Conservation (phyloP, 2,888 invertebrate species). For the Brachypterus glaber region DNA sequence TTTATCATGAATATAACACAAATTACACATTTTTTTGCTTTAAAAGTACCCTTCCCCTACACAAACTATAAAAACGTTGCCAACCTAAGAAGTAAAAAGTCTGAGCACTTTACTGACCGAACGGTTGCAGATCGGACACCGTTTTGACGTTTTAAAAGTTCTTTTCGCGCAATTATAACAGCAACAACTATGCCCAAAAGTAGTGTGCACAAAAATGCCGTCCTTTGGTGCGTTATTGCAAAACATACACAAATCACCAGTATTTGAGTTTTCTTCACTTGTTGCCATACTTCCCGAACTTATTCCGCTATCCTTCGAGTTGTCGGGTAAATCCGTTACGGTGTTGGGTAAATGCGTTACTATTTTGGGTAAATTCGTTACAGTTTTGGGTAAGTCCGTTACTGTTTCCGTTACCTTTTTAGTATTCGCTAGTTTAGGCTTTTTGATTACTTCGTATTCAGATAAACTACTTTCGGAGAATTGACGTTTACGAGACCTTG, state of each 20-base stretch:
- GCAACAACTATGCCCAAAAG: conserved; percentile 57
- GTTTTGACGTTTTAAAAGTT: conserved; percentile 52
- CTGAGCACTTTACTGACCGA: conserved; percentile 57
- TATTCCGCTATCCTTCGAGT: background rate
- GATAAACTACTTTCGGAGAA: background rate
- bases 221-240: conserved; percentile 55
- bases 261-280: conserved; percentile 8
- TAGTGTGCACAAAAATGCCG: conserved; percentile 58
- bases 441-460: background rate
- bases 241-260: conserved; percentile 46
- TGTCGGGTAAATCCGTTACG: background rate
- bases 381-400: background rate
- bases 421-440: background rate
- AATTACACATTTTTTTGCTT: no score
- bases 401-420: conserved; percentile 3
- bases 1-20: no score
- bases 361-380: background rate
- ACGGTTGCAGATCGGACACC: conserved; percentile 61
- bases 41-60: no score
- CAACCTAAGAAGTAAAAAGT: conserved; percentile 43
- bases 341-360: conserved; percentile 2
- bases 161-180: conserved; percentile 61
- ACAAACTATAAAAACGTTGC: no score
- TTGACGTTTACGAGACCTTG: background rate
- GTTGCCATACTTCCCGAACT: conserved; percentile 5